Base-by-base conservation (phyloP, 2,888 invertebrate genomes). In the Rutpela maculata region DNA sequence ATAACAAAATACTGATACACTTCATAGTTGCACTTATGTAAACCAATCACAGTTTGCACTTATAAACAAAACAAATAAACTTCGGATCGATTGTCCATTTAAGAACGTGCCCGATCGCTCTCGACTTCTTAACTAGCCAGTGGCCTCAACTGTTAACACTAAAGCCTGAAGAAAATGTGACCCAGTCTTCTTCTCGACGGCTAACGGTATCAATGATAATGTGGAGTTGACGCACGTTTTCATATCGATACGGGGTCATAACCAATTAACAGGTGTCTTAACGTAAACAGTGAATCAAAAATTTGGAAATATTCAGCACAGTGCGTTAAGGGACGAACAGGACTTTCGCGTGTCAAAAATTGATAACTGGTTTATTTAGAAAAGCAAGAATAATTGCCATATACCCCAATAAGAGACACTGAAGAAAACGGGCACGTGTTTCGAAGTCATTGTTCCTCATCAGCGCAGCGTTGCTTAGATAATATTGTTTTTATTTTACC, bases 181-280 rank as follows among this genome's bases (percentile, higher is more conserved):
- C 81, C 81, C 80, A 81, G 80, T 81, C 80, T 81, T 82, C 80
- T 81, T 82, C 77, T 78, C 75, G 78, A 63, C 79, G 70, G 76
- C 82, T 86, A 87, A 87, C 87, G 86, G 87, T 86, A 86, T 84
- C 85, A 84, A 78, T 85, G 82, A 77, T 83, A 80, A 82, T 83
- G 74, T 70, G 75, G 76, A 81, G 80, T 77, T 77, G 59, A 2
- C 12, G n/a, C 43, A 70, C 59, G 73, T 78, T 71, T 63, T 65
- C 79, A 73, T 74, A 78, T 17, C 12, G 43, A 70, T 70, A 59
- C 35, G 57, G 57, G 69, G 69, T 70, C 69, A 70, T 10, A 35
- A 63, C 35, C 69, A 18, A 56, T 19, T 19, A 55, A 11, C 19
- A 70, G 69, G 59, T 70, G 31, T 59, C 38, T 2, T 17, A n/a